These are phyloP conservation scores for Trypoxylon attenuatum DNA, from an alignment of 2,888 invertebrate genomes.

Conservation along the genomic window DNA sequence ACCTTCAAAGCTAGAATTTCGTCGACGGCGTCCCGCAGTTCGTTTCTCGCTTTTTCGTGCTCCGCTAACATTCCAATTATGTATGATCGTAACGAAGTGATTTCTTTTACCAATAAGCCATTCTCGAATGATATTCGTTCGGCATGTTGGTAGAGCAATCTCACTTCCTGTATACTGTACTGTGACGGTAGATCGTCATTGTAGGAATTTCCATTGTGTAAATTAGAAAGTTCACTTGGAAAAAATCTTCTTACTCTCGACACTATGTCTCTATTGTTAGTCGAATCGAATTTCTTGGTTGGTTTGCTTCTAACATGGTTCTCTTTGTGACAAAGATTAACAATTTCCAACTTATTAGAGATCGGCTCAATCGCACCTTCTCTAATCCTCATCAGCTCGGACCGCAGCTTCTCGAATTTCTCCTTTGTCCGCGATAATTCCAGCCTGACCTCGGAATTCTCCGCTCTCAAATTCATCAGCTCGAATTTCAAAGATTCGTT, in stretches of 20 bases:
- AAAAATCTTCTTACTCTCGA: no score
- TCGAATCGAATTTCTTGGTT: constrained; percentile 2
- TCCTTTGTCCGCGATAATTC: constrained; percentile 22
- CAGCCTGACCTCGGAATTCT: constrained; percentile 20
- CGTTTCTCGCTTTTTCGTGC: constrained; percentile 17
- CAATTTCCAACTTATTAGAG: constrained; percentile 12
- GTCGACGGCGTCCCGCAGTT: constrained; percentile 23
- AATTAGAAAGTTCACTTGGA: no score
- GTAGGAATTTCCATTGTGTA: no score
- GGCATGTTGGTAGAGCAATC: constrained; percentile 1
- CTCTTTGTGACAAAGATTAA: constrained; percentile 19
- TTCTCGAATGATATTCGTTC: constrained; percentile 28
- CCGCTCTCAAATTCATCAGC: constrained; percentile 29
- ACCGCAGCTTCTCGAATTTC: constrained; percentile 4
- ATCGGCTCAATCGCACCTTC: not conserved
- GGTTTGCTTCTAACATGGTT: not conserved
- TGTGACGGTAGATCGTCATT: no score
- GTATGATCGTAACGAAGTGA: constrained; percentile 30
- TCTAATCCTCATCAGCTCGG: not conserved
- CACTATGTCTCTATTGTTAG: not conserved
- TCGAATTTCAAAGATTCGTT: constrained; percentile 47
- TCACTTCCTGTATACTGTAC: not conserved
- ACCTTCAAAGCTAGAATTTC: constrained; percentile 52
- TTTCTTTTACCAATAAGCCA: constrained; percentile 27
- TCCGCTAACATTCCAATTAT: constrained; percentile 24